Conservation (phyloP, 1,140 invertebrate species). For the Leptinotarsa defecta region DNA sequence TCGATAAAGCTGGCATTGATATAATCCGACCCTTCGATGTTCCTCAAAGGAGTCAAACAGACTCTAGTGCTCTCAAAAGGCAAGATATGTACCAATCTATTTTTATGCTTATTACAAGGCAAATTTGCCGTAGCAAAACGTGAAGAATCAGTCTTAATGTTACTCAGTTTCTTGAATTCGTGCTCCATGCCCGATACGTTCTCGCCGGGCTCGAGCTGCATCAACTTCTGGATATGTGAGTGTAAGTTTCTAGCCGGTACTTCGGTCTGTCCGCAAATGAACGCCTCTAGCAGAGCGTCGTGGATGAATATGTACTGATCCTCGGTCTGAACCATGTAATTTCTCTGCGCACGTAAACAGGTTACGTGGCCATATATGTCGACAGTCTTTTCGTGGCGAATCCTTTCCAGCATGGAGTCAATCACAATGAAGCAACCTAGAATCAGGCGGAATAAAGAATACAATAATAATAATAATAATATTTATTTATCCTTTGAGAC, state of each 20-base stretch:
- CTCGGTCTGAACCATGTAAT: slow-evolving; percentile 98
- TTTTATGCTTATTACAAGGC: slow-evolving; percentile 97
- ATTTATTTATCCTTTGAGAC: no score
- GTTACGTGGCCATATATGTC: slow-evolving; percentile 99
- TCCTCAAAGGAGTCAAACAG: slow-evolving; percentile 87
- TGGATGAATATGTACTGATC: slow-evolving; percentile 99
- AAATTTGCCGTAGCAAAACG: slow-evolving; percentile 95
- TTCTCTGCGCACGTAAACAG: slow-evolving; percentile 92
- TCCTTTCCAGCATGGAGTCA: slow-evolving; percentile 94
- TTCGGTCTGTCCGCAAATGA: slow-evolving; percentile 94
- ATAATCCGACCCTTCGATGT: slow-evolving; percentile 96
- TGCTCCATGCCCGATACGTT: slow-evolving; percentile 96
- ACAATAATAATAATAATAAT: no score
- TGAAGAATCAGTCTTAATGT: slow-evolving; percentile 91
- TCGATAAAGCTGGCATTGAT: slow-evolving; percentile 99
- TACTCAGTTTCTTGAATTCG: slow-evolving; percentile 96
- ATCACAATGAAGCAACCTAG: slow-evolving; percentile 94
- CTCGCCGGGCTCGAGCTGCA: slow-evolving; percentile 79
- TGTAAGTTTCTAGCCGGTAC: slow-evolving; percentile 90
- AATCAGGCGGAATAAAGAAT: neutral
- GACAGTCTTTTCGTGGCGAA: slow-evolving; percentile 94
- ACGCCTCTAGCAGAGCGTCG: slow-evolving; percentile 93
- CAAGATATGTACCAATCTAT: slow-evolving; percentile 90
- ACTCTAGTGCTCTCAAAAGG: slow-evolving; percentile 96
- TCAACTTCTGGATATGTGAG: slow-evolving; percentile 90